Conservation (phyloP, 2,888 invertebrate genomes). For the Microctonus aethiopoides region DNA sequence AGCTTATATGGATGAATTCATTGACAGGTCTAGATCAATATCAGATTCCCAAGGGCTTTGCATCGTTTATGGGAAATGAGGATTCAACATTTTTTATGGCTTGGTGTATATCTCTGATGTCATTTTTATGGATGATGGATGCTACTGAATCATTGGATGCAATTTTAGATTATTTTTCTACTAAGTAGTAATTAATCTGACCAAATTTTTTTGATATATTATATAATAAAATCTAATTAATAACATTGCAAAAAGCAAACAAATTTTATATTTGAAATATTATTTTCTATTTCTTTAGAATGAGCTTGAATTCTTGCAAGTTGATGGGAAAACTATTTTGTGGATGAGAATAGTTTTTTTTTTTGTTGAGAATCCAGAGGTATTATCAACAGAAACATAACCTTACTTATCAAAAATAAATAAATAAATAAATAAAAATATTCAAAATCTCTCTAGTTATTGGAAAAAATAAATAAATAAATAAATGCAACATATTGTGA, state of each 20-base stretch:
- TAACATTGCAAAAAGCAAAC: too few relatives aligned
- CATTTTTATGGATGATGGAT: slow-evolving; percentile 65
- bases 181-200: slow-evolving; percentile 52
- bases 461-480: neutral
- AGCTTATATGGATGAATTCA: slow-evolving; percentile 55
- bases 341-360: too few relatives aligned
- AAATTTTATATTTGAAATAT: too few relatives aligned
- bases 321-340: neutral
- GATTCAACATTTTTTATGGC: slow-evolving; percentile 54
- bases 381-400: too few relatives aligned
- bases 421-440: neutral
- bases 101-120: slow-evolving; percentile 57
- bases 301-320: neutral
- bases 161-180: slow-evolving; percentile 55
- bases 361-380: neutral
- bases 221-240: too few relatives aligned
- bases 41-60: slow-evolving; percentile 47
- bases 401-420: too few relatives aligned
- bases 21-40: slow-evolving; percentile 49
- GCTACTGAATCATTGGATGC: slow-evolving; percentile 63
- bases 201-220: neutral
- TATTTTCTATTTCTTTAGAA: neutral
- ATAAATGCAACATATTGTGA: neutral
- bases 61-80: slow-evolving; percentile 55
- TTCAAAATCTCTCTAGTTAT: neutral